Percentiles rank a stretch among this genome's conserved stretches.
Conservation (phyloP, 2,888 invertebrate genomes). For the Eueremaeus valkanovi region DNA sequence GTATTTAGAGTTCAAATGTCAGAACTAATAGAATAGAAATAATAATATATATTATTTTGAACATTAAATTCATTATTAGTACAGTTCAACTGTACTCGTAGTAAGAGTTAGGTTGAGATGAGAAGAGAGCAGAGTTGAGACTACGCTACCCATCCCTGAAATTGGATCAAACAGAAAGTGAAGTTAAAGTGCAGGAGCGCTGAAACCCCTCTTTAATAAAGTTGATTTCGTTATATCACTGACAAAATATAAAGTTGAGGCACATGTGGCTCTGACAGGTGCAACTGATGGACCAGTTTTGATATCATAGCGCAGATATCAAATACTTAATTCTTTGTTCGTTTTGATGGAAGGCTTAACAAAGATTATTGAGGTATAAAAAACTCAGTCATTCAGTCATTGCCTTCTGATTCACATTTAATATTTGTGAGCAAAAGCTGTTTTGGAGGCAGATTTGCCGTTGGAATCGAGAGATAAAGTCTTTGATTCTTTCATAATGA, state of each 20-base stretch:
- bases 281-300: constrained; percentile 27
- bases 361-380: constrained; percentile 23
- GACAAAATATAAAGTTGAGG: constrained; percentile 19
- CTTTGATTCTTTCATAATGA: constrained; percentile 1
- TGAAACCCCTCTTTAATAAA: constrained; percentile 14
- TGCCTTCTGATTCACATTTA: constrained; percentile 12
- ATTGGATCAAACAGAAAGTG: constrained; percentile 3
- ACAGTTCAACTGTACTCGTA: too few species aligned
- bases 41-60: too few species aligned
- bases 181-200: neutral
- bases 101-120: too few species aligned
- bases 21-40: too few species aligned
- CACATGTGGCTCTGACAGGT: constrained; percentile 40
- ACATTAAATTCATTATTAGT: too few species aligned
- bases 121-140: too few species aligned
- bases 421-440: constrained; percentile 20
- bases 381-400: neutral
- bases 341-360: constrained; percentile 31
- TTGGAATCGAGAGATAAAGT: constrained; percentile 10
- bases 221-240: constrained; percentile 26
- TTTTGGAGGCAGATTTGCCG: neutral
- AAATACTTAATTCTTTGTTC: constrained; percentile 27
- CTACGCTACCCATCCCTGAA: neutral
- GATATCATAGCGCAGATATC: neutral
- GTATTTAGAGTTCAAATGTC: too few species aligned